Percentiles rank a stretch among this genome's conserved stretches.
Evolutionary conservation across 2,888 invertebrate species (phyloP).

Genomic region (Dolichopus griseipennis): DNA sequence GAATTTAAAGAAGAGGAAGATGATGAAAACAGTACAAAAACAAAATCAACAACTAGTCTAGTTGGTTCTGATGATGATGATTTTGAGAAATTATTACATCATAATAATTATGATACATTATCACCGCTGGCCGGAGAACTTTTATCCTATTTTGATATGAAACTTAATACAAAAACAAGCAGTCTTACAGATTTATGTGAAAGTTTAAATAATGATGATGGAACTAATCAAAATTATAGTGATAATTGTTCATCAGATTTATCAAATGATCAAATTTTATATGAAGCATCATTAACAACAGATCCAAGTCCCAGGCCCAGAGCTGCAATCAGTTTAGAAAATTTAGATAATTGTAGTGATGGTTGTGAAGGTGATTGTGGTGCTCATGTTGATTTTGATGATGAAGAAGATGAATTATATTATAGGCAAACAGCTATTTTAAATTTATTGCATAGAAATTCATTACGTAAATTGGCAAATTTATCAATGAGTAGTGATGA

Average conservation of each 20-base stretch:
- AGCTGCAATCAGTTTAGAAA: constrained; percentile 22
- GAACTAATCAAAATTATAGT: neutral
- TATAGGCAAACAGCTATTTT: constrained; percentile 39
- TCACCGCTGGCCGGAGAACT: constrained; percentile 38
- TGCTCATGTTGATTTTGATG: constrained; percentile 22
- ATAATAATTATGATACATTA: constrained; percentile 34
- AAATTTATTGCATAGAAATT: constrained; percentile 39
- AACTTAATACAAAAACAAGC: constrained; percentile 34
- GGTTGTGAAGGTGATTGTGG: constrained; percentile 16
- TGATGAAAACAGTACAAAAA: constrained; percentile 17
- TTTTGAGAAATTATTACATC: constrained; percentile 38
- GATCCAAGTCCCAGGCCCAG: constrained; percentile 10
- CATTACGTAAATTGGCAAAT: constrained; percentile 35
- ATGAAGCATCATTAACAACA: constrained; percentile 10
- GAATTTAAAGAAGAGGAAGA: constrained; percentile 8
- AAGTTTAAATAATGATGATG: constrained; percentile 13
- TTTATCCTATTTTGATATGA: constrained; percentile 42
- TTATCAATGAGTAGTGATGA: constrained; percentile 33
- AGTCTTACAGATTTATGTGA: constrained; percentile 34
- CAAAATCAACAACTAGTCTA: constrained; percentile 29
- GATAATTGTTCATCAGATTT: neutral
- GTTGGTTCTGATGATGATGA: constrained; percentile 38
- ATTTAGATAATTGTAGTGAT: constrained; percentile 22
- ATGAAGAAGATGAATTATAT: constrained; percentile 36
- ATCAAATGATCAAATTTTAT: neutral